phyloP scores from a whole-genome alignment of 2,797 vertebrate genomes.

The Delichon dasypus region DNA sequence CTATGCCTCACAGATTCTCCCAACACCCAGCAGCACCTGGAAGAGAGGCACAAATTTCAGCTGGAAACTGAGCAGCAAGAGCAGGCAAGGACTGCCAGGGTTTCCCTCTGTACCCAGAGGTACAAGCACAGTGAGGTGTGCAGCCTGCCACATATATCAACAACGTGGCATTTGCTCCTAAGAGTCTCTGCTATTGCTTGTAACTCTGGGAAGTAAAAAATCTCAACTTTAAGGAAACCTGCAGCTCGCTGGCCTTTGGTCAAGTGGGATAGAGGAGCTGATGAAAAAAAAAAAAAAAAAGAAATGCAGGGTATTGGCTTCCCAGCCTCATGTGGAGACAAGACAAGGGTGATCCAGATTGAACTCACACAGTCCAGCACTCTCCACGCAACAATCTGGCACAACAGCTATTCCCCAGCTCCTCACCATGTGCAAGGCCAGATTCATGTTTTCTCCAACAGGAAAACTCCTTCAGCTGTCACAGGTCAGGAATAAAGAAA shows the following conservation, averaged over 20 bases:
- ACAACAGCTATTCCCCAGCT: neutral
- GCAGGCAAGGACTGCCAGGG: neutral
- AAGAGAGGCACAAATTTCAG: neutral
- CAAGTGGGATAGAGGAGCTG: neutral
- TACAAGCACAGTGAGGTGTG: neutral
- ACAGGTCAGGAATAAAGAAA: slow-evolving; percentile 7
- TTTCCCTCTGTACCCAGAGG: neutral
- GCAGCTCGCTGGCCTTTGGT: neutral
- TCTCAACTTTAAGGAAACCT: neutral
- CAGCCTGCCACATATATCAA: neutral
- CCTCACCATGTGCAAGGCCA: neutral
- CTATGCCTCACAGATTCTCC: neutral
- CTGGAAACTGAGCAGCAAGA: neutral
- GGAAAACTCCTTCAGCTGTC: neutral
- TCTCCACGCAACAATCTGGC: neutral
- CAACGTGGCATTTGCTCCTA: accelerated
- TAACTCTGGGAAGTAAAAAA: neutral
- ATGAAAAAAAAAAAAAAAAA: neutral
- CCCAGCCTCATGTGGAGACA: neutral
- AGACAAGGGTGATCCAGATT: neutral
- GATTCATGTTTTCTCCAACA: neutral
- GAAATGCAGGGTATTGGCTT: neutral
- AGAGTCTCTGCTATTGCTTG: neutral
- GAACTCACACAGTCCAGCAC: neutral
- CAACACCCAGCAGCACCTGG: neutral